Percentiles rank a stretch among this genome's conserved stretches.
Evolutionary conservation across 2,888 invertebrate genomes (phyloP).

Genomic region (Drosophila recens): DNA sequence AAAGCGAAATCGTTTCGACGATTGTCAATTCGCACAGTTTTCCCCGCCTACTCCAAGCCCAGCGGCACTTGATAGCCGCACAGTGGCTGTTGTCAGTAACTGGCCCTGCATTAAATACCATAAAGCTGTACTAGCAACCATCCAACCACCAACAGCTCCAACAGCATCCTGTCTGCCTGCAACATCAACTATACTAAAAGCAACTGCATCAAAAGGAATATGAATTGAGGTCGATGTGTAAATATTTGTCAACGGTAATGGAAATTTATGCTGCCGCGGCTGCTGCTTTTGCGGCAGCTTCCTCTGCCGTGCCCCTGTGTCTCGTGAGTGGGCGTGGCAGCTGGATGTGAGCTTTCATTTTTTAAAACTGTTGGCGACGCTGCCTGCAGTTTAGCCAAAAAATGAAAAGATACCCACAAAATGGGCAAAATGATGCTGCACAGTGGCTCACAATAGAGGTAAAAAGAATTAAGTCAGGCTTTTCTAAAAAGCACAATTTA

Average conservation of each 20-base stretch:
- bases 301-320: conserved; percentile 12
- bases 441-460: neutral
- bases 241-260: conserved; percentile 83
- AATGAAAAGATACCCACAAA: conserved; percentile 27
- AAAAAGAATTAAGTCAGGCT: neutral
- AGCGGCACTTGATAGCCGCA: conserved; percentile 49
- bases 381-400: conserved; percentile 34
- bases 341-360: conserved; percentile 42
- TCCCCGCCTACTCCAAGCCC: conserved; percentile 40
- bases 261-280: conserved; percentile 80
- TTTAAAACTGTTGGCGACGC: conserved; percentile 53
- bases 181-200: conserved; percentile 74
- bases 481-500: too few species aligned
- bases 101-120: conserved; percentile 12
- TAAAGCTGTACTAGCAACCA: neutral
- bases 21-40: conserved; percentile 27
- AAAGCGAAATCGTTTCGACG: conserved; percentile 25
- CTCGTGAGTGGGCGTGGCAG: conserved; percentile 40
- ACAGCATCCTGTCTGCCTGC: conserved; percentile 15
- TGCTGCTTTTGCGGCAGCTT: conserved; percentile 17
- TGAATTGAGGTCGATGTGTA: conserved; percentile 83
- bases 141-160: neutral
- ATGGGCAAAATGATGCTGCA: conserved; percentile 12
- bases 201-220: conserved; percentile 80
- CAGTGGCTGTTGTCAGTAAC: conserved; percentile 26